Percentiles rank a stretch among this genome's conserved stretches.
Evolutionary conservation across 1,140 invertebrate genomes (phyloP).

Genomic region (Micrasema minimum): DNA sequence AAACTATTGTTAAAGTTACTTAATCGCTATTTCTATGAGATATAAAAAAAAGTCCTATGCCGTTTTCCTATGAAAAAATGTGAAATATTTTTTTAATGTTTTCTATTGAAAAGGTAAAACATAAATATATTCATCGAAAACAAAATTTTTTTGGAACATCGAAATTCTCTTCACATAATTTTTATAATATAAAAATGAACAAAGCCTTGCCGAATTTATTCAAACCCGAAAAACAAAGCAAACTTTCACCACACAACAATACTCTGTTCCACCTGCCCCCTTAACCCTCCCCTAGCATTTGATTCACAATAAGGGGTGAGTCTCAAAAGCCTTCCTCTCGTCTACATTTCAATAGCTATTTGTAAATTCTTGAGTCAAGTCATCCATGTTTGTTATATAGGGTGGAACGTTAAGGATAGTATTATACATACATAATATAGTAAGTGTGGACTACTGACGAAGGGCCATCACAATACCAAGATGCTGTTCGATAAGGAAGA

Average conservation of each 20-base stretch:
- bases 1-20: too few species aligned
- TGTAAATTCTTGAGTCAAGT: slow-evolving; percentile 30
- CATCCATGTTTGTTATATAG: slow-evolving; percentile 19
- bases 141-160: not conserved
- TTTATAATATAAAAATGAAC: not conserved
- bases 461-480: too few species aligned
- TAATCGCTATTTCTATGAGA: too few species aligned
- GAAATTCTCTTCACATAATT: too few species aligned
- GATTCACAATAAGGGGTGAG: slow-evolving; percentile 22
- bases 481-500: too few species aligned
- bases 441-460: too few species aligned
- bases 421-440: too few species aligned
- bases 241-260: slow-evolving; percentile 10
- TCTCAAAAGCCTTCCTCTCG: slow-evolving; percentile 5
- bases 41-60: too few species aligned
- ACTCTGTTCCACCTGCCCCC: not conserved
- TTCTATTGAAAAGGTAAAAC: not conserved
- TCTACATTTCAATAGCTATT: slow-evolving; percentile 23
- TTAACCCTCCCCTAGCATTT: slow-evolving; percentile 3
- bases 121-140: not conserved
- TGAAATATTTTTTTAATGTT: not conserved
- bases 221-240: not conserved
- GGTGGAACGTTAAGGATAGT: too few species aligned
- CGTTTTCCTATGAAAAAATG: too few species aligned
- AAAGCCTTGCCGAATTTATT: not conserved